Percentiles rank a stretch among this genome's conserved stretches.
Evolutionary conservation across 2,113 vertebrate species (phyloP).

Genomic region (Lophotis ruficrista): DNA sequence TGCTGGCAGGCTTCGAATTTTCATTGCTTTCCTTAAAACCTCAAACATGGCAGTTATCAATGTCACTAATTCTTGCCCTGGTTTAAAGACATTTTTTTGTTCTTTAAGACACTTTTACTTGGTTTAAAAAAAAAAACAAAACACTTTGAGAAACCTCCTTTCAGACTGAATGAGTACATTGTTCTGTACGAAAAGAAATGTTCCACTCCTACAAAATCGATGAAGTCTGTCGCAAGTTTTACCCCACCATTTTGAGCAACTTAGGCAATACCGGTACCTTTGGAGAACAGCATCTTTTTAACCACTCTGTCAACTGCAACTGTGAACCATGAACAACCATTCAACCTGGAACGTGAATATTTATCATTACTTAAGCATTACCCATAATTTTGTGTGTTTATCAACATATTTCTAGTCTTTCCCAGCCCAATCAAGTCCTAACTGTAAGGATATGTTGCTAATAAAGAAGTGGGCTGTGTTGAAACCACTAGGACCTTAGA

Average conservation of each 20-base stretch:
- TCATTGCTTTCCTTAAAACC: slow-evolving; percentile 4
- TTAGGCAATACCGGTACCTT: not conserved
- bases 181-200: not conserved
- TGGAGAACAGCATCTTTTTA: not conserved
- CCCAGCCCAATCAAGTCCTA: not conserved
- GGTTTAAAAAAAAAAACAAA: not conserved
- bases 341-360: not conserved
- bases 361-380: not conserved
- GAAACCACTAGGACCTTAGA: not conserved
- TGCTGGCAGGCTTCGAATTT: not conserved
- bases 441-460: not conserved
- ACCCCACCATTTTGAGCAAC: not conserved
- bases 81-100: not conserved
- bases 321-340: not conserved
- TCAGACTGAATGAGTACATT: not conserved
- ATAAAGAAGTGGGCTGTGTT: not conserved
- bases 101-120: not conserved
- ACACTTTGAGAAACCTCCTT: not conserved
- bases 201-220: not conserved
- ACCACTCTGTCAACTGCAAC: not conserved
- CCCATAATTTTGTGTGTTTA: not conserved
- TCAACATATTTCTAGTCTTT: slow-evolving; percentile 9
- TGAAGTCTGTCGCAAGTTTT: not conserved
- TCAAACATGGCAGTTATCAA: not conserved
- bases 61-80: slow-evolving; percentile 2